These are phyloP conservation scores for Tortricodes alternella DNA, from an alignment of 2,888 invertebrate genomes.

Conservation along the genomic window DNA sequence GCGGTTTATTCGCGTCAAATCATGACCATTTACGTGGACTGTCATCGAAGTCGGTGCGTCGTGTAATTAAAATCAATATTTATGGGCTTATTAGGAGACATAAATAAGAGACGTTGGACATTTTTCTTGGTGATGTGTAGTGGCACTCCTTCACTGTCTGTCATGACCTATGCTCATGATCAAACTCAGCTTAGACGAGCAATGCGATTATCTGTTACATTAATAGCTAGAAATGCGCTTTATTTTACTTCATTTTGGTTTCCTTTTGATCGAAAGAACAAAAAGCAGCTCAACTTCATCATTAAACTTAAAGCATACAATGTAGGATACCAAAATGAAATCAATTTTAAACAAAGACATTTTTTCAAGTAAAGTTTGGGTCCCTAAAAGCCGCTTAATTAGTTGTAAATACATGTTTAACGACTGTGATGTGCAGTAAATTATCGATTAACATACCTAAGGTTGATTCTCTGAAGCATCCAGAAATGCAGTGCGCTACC, in stretches of 20 bases:
- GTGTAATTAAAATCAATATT: slow-evolving; percentile 67
- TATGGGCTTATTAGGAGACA: slow-evolving; percentile 55
- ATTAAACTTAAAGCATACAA: not conserved
- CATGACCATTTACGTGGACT: slow-evolving; percentile 46
- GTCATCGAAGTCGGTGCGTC: slow-evolving; percentile 45
- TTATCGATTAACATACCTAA: slow-evolving; percentile 31
- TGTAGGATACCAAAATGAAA: slow-evolving; percentile 1
- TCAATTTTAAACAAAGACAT: slow-evolving; percentile 24
- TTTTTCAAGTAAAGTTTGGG: slow-evolving; percentile 3
- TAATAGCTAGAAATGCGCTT: not conserved
- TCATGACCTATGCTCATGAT: slow-evolving; percentile 30
- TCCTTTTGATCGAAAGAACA: not conserved
- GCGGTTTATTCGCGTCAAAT: slow-evolving; percentile 44
- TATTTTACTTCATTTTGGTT: not conserved
- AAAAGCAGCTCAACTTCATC: too few species aligned
- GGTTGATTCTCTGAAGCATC: slow-evolving; percentile 30
- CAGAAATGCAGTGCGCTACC: slow-evolving; percentile 32
- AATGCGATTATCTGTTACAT: not conserved
- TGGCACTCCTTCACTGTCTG: slow-evolving; percentile 41
- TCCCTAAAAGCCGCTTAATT: slow-evolving; percentile 25
- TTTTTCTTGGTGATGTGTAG: slow-evolving; percentile 50
- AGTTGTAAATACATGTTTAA: slow-evolving; percentile 29
- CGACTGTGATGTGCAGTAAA: slow-evolving; percentile 29
- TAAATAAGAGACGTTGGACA: slow-evolving; percentile 49
- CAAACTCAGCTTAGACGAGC: not conserved